Percentiles rank a stretch among this genome's conserved stretches.
phyloP scores from a whole-genome alignment of 37 sponge, comb jelly and placozoan species.

The Halichondria panicea region DNA sequence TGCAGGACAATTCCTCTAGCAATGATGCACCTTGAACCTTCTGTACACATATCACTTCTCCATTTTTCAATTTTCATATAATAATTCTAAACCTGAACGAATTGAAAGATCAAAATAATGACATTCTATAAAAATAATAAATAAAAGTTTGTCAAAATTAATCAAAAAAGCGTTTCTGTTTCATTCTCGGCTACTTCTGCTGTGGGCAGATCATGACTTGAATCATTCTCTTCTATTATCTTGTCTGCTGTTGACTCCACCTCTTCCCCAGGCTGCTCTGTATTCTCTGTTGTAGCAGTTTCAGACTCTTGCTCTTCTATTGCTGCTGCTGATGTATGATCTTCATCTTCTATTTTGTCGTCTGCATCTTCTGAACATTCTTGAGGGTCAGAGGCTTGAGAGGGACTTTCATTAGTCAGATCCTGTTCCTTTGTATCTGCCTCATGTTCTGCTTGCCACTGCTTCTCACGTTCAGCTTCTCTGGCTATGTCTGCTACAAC shows the following conservation, averaged over 20 bases:
- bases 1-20: conserved; percentile 9
- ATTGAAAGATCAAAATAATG: no score
- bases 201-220: no score
- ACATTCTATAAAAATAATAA: no score
- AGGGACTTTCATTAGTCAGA: background rate
- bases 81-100: no score
- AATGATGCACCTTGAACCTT: no score
- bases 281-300: background rate
- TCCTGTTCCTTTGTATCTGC: background rate
- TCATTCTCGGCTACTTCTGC: no score
- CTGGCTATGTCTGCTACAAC: background rate
- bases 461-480: conserved; percentile 4
- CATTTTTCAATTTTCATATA: background rate
- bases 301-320: background rate
- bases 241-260: background rate
- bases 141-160: no score
- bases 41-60: no score
- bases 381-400: background rate
- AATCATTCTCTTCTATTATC: no score
- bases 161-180: no score
- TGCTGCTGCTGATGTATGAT: background rate
- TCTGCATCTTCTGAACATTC: background rate
- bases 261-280: background rate
- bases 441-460: background rate
- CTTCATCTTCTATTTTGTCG: background rate